Evolutionary conservation across 2,888 invertebrate genomes (phyloP), one percentile per base, ranked within the genome.

Genomic region (Harpalus rufipes): DNA sequence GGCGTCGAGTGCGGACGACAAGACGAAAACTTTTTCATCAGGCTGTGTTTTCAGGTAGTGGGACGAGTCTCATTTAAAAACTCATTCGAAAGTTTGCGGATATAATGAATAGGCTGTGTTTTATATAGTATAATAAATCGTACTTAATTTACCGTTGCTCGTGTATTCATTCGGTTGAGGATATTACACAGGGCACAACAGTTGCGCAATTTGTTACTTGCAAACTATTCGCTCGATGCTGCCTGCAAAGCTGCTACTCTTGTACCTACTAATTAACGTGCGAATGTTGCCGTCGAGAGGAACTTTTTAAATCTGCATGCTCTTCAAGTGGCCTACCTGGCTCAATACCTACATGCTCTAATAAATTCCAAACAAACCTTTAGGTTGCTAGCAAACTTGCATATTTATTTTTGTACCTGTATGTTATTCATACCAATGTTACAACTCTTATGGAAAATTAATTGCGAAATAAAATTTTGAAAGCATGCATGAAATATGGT

Each of bases 71-170:
- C 80, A 85, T 85, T 85, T 85, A 85, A 85, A 85, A 85, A 68
- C 85, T 85, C 85, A 85, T 85, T 85, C 85, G 80, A 85, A 85
- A 85, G 68, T 85, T 85, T 79, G 59, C 68, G 80, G 63, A 85
- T 85, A 85, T 80, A 85, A 85, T 85, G 85, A 85, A 85, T 85
- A 85, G 85, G 85, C 85, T 56, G 72, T 79, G 80, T 85, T 85
- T 85, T 85, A 85, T 85, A 80, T 80, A 80, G 79, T 79, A 85
- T 79, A 85, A 85, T 85, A 85, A 85, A 85, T 85, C 85, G 85
- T 80, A 72, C 80, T 85, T 85, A 85, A 85, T 85, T 85, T 85
- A 80, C 32, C 85, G 85, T 65, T 72, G 78, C 84, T 21, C 44
- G 41, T 79, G 79, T 56, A 84, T 63, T 84, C 84, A 84, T 61